Percentiles rank a stretch among this genome's conserved stretches.
phyloP scores from a whole-genome alignment of 2,113 vertebrate species.

The Pangasianodon hypophthalmus region DNA sequence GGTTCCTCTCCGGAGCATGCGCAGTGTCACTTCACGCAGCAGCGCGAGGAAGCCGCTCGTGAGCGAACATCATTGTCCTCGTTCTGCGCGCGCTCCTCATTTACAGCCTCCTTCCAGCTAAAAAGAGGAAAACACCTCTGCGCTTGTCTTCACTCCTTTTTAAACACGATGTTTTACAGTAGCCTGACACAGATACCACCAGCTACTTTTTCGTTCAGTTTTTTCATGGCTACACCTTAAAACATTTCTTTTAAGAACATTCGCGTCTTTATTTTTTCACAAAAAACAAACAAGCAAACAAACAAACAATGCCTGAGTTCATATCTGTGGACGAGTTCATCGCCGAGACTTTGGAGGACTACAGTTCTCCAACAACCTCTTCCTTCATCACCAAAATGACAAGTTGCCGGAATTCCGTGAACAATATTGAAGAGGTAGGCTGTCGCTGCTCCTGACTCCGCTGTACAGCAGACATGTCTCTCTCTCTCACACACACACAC shows the following conservation, averaged over 20 bases:
- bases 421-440: slow-evolving; percentile 68
- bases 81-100: slow-evolving; percentile 2
- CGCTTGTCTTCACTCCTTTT: neutral
- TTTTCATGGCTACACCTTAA: slow-evolving; percentile 28
- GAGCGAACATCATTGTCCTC: slow-evolving; percentile 28
- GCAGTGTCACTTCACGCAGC: slow-evolving; percentile 17
- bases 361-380: slow-evolving; percentile 72
- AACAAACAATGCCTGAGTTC: slow-evolving; percentile 59
- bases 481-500: neutral
- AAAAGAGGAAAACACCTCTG: slow-evolving; percentile 1
- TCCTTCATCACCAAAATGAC: slow-evolving; percentile 67
- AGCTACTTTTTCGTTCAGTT: too few species aligned
- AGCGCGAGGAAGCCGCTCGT: slow-evolving; percentile 3
- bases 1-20: slow-evolving; percentile 36
- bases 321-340: slow-evolving; percentile 70
- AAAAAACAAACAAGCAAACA: neutral
- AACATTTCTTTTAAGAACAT: neutral
- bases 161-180: neutral
- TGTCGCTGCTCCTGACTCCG: neutral
- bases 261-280: neutral
- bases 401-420: slow-evolving; percentile 65
- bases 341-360: slow-evolving; percentile 66
- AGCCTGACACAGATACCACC: neutral
- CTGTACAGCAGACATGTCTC: neutral
- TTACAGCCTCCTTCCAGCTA: neutral